Evolutionary conservation across 1,140 invertebrate species (phyloP).

Genomic region (Bemisia tabaci): DNA sequence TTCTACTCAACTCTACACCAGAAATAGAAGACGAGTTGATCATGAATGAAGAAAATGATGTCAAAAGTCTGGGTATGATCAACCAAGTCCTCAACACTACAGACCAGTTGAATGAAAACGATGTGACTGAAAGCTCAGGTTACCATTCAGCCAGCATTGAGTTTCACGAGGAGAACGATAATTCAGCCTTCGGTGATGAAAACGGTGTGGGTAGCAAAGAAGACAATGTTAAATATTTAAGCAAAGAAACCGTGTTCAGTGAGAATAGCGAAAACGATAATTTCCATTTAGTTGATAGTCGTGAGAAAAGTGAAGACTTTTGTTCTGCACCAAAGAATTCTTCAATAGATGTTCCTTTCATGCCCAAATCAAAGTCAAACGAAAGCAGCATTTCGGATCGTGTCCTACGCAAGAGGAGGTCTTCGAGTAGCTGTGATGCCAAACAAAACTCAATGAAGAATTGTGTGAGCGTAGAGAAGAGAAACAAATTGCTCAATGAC

Average conservation of each 20-base stretch:
- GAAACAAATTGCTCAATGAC: background rate
- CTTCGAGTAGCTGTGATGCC: background rate
- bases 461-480: background rate
- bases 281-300: background rate
- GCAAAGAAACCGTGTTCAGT: background rate
- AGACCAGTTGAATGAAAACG: background rate
- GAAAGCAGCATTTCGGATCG: background rate
- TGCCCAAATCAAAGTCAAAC: background rate
- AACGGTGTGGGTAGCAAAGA: background rate
- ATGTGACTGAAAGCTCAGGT: background rate
- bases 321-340: background rate
- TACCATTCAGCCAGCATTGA: background rate
- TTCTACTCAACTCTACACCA: background rate
- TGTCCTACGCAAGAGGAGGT: background rate
- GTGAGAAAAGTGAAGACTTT: background rate
- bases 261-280: background rate
- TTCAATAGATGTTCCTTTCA: background rate
- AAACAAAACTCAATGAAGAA: background rate
- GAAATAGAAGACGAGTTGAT: background rate
- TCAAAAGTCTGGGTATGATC: background rate
- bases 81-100: background rate
- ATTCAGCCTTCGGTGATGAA: background rate
- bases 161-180: background rate
- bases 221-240: background rate
- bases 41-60: background rate